Evolutionary conservation across 2,888 invertebrate genomes (phyloP), one percentile per base, ranked within the genome.

Genomic region (Notodonta dromedarius): DNA sequence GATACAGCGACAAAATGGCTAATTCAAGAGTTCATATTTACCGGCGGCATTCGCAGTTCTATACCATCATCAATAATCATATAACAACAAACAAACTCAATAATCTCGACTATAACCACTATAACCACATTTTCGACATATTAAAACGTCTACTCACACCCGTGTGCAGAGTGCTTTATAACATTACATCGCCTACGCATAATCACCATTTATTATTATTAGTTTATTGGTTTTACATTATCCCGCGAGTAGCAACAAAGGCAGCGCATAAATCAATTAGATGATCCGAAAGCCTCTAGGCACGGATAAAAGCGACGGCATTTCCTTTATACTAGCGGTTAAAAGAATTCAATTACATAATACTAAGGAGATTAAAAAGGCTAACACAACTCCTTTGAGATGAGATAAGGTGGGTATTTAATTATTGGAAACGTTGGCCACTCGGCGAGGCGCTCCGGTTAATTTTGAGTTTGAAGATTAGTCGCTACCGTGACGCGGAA

Each of bases 271-370:
- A 88, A 90, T 87, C 88, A 88, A 87, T 90, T 87, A 88, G 85
- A 76, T 84, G 86, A 88, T 87, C 85, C 84, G 65, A 83, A 84
- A 88, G 82, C 86, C 84, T 79, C 78, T 74, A 73, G 82, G 82
- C 82, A 80, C 79, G 83, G 87, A 89, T 88, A 89, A 89, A 90
- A 88, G 88, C 86, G 77, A 77, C 80, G 84, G 87, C 77, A 83
- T 87, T 90, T 84, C 84, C 88, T 90, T 90, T 90, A 90, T 89
- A 85, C 82, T 83, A 80, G 86, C 78, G 88, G 90, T 88, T 88
- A 86, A 89, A 90, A 91, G 90, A 90, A 90, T 91, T 89, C 90
- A 90, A 90, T 91, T 91, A 91, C 85, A 88, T 91, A 89, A 88
- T 88, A 83, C 85, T 88, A 88, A 85, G 83, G 73, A 89, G 89